Evolutionary conservation across 2,888 invertebrate species (phyloP), one percentile per base, ranked within the genome.

Genomic region (Erebia palarica): DNA sequence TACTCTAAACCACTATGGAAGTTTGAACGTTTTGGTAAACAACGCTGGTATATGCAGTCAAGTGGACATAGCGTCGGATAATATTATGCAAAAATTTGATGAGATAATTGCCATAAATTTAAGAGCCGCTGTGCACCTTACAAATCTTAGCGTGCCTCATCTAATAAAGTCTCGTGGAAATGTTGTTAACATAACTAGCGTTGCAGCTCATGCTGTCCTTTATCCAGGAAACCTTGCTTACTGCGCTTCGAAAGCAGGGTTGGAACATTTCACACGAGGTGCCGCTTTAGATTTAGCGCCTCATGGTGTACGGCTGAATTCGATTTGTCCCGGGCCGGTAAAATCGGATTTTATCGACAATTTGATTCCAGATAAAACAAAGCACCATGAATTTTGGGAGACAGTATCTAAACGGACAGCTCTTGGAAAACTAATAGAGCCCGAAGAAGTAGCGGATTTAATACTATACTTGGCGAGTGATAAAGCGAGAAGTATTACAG

Each of bases 251-350:
- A 81, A 81, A 71, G 80, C 78, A 10, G 79, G 96, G 2, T 80
- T 96, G 18, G 96, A 97, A 85, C 96, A 96, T 80, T 94, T 97
- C 75, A 96, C 97, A 0, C 89, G 94, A 75, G 95, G 96, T 79
- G 86, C 94, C 9, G 96, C 97, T 8, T 83, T 96, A 60, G 96
- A 95, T 79, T 84, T 95, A 16, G 94, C 94, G 70, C 73, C 84
- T 0, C 88, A 91, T 79, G 90, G 83, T n/a, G 94, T 96, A 0
- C 87, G 96, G 67, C 96, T 96, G 0, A 96, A 96, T 82, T 89
- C 94, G 67, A 95, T 96, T 0, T 96, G 95, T 80, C 96, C 77
- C 16, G 77, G 78, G 9, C 76, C 77, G 0, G 77, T 77, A 1
- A 72, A 71, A 51, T 75, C 77, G 0, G 74, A 77, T 36, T 75